Percentiles rank a stretch among this genome's conserved stretches.
Conservation (phyloP, 2,888 invertebrate species). For the Mythimna pallens region DNA sequence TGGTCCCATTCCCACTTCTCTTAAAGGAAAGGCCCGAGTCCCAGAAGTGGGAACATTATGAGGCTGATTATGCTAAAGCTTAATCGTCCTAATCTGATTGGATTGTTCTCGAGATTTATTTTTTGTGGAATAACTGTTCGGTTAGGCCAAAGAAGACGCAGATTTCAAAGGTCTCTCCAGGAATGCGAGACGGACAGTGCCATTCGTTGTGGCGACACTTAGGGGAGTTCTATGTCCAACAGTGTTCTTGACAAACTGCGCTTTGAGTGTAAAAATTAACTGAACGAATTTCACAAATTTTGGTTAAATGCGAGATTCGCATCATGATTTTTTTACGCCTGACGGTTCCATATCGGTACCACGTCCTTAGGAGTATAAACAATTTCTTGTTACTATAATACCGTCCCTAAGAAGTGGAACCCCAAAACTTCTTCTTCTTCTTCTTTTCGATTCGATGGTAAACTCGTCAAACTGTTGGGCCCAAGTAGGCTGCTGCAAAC, state of each 20-base stretch:
- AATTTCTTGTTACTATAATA: not conserved
- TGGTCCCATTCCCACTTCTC: too few relatives aligned
- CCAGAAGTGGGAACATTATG: too few relatives aligned
- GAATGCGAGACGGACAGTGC: too few relatives aligned
- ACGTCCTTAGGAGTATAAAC: not conserved
- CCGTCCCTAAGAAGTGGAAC: not conserved
- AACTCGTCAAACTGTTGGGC: too few relatives aligned
- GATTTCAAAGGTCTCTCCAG: too few relatives aligned
- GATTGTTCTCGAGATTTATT: not conserved
- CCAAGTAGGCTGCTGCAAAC: too few relatives aligned
- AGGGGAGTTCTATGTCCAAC: too few relatives aligned
- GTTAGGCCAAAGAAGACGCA: not conserved
- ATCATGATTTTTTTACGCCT: not conserved
- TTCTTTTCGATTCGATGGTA: too few relatives aligned
- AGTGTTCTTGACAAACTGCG: not conserved
- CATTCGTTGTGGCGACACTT: too few relatives aligned
- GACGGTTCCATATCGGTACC: slow-evolving; percentile 3
- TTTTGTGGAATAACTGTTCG: slow-evolving; percentile 1
- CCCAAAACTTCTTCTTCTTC: too few relatives aligned
- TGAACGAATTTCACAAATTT: not conserved
- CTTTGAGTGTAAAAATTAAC: not conserved
- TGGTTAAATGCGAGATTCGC: not conserved
- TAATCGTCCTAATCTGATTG: not conserved
- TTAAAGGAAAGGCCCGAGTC: too few relatives aligned
- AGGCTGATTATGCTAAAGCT: too few relatives aligned